Base-by-base conservation (phyloP, 2,797 vertebrate genomes). In the Mormyrops boulengeri region DNA sequence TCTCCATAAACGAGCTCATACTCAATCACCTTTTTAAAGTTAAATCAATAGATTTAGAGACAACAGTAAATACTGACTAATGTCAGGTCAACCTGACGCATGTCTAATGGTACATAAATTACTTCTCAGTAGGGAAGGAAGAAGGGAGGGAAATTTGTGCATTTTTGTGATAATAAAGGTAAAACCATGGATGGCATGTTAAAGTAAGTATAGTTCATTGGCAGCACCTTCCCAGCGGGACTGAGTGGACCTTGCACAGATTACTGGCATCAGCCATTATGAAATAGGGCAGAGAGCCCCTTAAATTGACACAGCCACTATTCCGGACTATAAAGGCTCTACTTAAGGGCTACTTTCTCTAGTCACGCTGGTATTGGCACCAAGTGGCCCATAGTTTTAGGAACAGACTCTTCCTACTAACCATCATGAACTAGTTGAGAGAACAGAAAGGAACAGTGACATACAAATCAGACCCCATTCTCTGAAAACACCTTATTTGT, bases 81-180 rank as follows among this genome's bases (percentile, higher is more conserved):
- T 92, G 94, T 94, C 91, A 92, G 90, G 91, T 94, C 94, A 94
- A 93, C 93, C 90, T 50, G 49, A 93, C 96, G 96, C 95, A 95
- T 94, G 93, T 96, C 96, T 96, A 96, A 97, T 96, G 94, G 97
- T 96, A 96, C 96, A 96, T 97, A 97, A 97, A 97, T 95, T 93
- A 93, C 89, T 90, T 85, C 89, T 90, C 91, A 92, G 22, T 38
- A 90, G 91, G 52, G 19, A 17, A 87, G 55, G 17, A 4, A 66
- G 11, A 69, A 53, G 87, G 41, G 4, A 38, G 19, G 87, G 57
- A 52, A 80, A 41, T 91, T 89, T 91, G 53, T 57, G 88, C 66
- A 26, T 90, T 90, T 88, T 90, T 91, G 92, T 91, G 77, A 92
- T 91, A 91, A 91, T 90, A 91, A 92, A 91, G 86, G 86, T 82